A percentile compares a stretch with the other conserved stretches of the same genome.
These are phyloP conservation scores for Zaprionus taronus DNA, from an alignment of 1,140 invertebrate genomes.

Conservation along the genomic window DNA sequence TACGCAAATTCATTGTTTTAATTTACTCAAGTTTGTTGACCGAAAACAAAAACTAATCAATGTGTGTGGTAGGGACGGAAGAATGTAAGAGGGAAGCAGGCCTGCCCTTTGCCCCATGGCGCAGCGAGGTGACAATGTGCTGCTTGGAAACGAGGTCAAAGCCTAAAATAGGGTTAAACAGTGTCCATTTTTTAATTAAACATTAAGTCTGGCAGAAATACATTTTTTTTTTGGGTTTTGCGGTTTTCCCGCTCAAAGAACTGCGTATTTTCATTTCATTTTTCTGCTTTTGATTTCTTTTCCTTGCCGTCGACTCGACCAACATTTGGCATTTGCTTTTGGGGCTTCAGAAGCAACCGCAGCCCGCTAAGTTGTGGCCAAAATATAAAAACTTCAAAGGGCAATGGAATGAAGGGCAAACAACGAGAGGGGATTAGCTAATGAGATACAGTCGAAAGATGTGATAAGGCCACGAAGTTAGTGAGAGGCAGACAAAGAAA, in stretches of 20 bases:
- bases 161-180: constrained; percentile 56
- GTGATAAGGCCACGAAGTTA: not conserved
- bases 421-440: constrained; percentile 32
- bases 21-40: constrained; percentile 82
- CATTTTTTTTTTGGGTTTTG: constrained; percentile 33
- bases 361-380: constrained; percentile 58
- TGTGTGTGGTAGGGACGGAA: constrained; percentile 21
- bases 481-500: not conserved
- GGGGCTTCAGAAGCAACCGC: constrained; percentile 42
- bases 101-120: constrained; percentile 3
- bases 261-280: constrained; percentile 10
- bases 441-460: constrained; percentile 42
- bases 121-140: constrained; percentile 52
- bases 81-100: not conserved
- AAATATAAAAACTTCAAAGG: constrained; percentile 58
- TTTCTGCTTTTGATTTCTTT: constrained; percentile 33
- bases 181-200: constrained; percentile 70
- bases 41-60: constrained; percentile 83
- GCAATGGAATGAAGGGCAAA: constrained; percentile 20
- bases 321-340: constrained; percentile 44
- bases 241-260: constrained; percentile 50
- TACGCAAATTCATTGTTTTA: constrained; percentile 83
- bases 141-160: constrained; percentile 47
- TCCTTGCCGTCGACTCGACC: constrained; percentile 11
- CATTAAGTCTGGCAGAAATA: constrained; percentile 55